Percentiles rank a stretch among this genome's conserved stretches.
Conservation (phyloP, 2,888 invertebrate species). For the Lasioglossum malachurum region DNA sequence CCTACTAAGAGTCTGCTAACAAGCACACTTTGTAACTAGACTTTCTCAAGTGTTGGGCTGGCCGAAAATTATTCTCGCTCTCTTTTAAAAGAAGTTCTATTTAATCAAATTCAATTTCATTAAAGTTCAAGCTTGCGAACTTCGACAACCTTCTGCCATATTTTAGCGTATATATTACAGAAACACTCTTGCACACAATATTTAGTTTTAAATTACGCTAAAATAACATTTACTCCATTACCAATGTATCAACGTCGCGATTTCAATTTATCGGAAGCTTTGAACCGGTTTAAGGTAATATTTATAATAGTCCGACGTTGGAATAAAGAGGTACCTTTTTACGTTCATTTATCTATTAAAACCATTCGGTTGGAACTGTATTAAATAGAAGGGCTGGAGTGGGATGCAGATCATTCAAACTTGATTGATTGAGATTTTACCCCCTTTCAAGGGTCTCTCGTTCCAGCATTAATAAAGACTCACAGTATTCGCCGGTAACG, state of each 20-base stretch:
- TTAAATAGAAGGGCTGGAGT: neutral
- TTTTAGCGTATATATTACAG: neutral
- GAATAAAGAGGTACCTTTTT: neutral
- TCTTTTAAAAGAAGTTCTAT: neutral
- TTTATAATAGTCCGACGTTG: neutral
- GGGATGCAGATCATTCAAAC: neutral
- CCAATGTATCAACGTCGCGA: neutral
- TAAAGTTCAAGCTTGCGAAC: neutral
- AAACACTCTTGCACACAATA: neutral
- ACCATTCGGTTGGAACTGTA: neutral
- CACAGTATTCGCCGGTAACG: constrained; percentile 11
- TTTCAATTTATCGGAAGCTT: neutral
- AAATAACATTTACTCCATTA: neutral
- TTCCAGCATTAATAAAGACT: constrained; percentile 11
- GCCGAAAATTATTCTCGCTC: neutral
- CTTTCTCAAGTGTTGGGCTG: neutral
- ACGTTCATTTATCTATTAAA: neutral
- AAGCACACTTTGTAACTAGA: neutral
- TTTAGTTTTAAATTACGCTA: too few species aligned
- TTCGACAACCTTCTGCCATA: neutral
- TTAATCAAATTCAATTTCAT: constrained; percentile 2
- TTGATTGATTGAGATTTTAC: constrained; percentile 20
- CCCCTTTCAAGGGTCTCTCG: neutral
- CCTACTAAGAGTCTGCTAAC: neutral
- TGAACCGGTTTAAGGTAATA: neutral